Evolutionary conservation across 1,140 invertebrate species (phyloP).

Genomic region (Scaptomyza pallida): DNA sequence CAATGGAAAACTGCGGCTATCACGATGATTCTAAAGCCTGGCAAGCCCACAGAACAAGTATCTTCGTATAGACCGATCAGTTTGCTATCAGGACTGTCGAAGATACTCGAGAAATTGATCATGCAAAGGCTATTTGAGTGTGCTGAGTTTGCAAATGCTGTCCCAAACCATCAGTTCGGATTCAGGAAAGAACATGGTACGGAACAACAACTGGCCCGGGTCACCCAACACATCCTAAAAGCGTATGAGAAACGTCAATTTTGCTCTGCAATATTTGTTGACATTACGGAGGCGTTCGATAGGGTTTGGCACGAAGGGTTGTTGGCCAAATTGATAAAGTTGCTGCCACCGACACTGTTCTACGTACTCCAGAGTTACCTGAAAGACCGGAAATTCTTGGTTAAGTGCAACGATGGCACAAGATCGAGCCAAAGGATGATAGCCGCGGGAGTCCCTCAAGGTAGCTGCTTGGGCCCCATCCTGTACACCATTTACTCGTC

Average conservation of each 20-base stretch:
- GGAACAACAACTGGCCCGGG: constrained; percentile 10
- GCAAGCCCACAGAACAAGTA: not conserved
- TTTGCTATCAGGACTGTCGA: constrained; percentile 2
- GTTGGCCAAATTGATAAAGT: constrained; percentile 13
- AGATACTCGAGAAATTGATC: constrained; percentile 13
- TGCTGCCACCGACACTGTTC: not conserved
- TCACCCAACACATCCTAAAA: not conserved
- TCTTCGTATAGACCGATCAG: constrained; percentile 22
- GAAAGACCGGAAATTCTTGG: not conserved
- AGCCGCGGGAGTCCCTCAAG: constrained; percentile 22
- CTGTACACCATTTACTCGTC: constrained; percentile 9
- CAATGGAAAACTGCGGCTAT: constrained; percentile 26
- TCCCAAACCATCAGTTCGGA: constrained; percentile 30
- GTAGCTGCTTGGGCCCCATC: constrained; percentile 19
- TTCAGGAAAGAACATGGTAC: constrained; percentile 15
- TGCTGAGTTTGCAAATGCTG: not conserved
- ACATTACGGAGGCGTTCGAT: constrained; percentile 23
- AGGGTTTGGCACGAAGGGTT: constrained; percentile 29
- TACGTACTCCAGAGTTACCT: constrained; percentile 13
- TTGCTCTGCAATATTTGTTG: constrained; percentile 28
- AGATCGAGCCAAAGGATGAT: constrained; percentile 2
- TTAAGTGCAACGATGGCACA: not conserved
- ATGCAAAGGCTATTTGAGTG: constrained; percentile 1
- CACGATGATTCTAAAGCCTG: constrained; percentile 12
- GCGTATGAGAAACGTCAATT: constrained; percentile 7